phyloP scores from a whole-genome alignment of 2,113 vertebrate genomes.

The Vireo altiloquus region DNA sequence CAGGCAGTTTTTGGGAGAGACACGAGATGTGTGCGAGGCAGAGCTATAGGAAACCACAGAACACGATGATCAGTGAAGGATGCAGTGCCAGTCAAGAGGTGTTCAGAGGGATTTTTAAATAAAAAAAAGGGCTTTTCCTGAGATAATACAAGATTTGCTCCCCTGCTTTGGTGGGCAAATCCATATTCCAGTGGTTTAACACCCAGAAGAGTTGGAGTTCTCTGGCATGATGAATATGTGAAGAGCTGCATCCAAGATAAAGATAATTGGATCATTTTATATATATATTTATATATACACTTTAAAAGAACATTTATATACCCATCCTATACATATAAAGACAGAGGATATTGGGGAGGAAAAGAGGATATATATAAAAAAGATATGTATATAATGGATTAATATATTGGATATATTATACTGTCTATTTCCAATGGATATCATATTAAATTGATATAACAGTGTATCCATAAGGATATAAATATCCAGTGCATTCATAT shows the following conservation, averaged over 20 bases:
- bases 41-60: fast-evolving
- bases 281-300: not conserved
- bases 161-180: not conserved
- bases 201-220: not conserved
- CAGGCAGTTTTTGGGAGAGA: not conserved
- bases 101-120: not conserved
- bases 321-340: no score
- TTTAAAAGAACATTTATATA: not conserved
- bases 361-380: no score
- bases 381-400: no score
- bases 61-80: fast-evolving
- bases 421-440: no score
- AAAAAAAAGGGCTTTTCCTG: not conserved
- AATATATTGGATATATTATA: no score
- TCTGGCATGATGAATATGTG: not conserved
- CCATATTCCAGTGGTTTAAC: not conserved
- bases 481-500: no score
- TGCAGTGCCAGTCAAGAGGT: not conserved
- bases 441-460: no score
- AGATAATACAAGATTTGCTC: not conserved
- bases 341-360: no score
- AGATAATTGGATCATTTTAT: not conserved
- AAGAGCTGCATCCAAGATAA: not conserved
- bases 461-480: no score
- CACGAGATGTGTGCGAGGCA: fast-evolving